Evolutionary conservation across 2,888 invertebrate species (phyloP).

Genomic region (Phrixothrix hirtus): DNA sequence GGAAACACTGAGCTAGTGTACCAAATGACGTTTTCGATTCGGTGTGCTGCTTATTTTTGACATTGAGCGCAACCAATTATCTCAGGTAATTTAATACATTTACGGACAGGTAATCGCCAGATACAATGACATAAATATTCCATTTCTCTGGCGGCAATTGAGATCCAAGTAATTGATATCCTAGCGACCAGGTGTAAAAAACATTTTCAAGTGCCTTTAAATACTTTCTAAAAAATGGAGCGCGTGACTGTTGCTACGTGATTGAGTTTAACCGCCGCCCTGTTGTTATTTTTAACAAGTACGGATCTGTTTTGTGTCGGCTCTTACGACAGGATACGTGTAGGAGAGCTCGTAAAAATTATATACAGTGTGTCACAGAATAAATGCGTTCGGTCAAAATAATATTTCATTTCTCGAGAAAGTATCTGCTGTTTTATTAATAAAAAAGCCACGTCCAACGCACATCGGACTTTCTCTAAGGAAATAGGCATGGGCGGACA

Average conservation of each 20-base stretch:
- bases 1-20: too few species aligned
- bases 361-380: slow-evolving; percentile 42
- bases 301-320: slow-evolving; percentile 30
- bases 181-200: slow-evolving; percentile 14
- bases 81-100: not conserved
- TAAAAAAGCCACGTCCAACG: too few species aligned
- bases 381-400: slow-evolving; percentile 39
- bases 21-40: too few species aligned
- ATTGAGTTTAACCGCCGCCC: not conserved
- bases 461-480: too few species aligned
- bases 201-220: slow-evolving; percentile 14
- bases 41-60: too few species aligned
- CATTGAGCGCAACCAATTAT: not conserved
- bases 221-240: slow-evolving; percentile 12
- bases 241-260: not conserved
- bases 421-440: too few species aligned
- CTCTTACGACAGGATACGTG: slow-evolving; percentile 45
- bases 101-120: not conserved
- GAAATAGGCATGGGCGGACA: too few species aligned
- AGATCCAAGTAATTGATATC: slow-evolving; percentile 13
- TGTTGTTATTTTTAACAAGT: slow-evolving; percentile 15
- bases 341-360: slow-evolving; percentile 48
- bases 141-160: too few species aligned
- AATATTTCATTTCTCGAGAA: too few species aligned
- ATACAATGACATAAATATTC: too few species aligned